Evolutionary conservation across 2,888 invertebrate species (phyloP).

Genomic region (Aproaerema taeniolella): DNA sequence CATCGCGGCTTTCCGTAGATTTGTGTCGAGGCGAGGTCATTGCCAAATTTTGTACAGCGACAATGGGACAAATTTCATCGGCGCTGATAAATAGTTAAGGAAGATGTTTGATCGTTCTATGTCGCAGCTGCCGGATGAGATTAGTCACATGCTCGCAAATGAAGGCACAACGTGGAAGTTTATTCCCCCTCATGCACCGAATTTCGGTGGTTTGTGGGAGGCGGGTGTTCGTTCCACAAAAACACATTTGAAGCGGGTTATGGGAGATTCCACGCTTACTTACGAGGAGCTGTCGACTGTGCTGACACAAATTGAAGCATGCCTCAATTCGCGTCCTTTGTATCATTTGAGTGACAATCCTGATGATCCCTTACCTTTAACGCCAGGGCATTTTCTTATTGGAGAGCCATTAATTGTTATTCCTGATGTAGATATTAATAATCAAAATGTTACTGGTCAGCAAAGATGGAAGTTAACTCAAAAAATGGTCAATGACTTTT

Average conservation of each 20-base stretch:
- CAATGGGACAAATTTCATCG: slow-evolving; percentile 22
- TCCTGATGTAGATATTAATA: neutral
- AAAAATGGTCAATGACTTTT: neutral
- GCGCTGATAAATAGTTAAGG: slow-evolving; percentile 5
- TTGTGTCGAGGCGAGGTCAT: slow-evolving; percentile 15
- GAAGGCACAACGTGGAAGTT: slow-evolving; percentile 18
- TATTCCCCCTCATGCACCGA: slow-evolving; percentile 17
- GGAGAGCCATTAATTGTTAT: neutral
- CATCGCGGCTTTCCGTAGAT: slow-evolving; percentile 19
- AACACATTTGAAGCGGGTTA: slow-evolving; percentile 17
- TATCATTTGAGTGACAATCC: slow-evolving; percentile 11
- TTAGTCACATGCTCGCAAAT: slow-evolving; percentile 15
- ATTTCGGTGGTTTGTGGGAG: slow-evolving; percentile 23
- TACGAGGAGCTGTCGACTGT: slow-evolving; percentile 17
- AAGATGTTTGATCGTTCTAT: slow-evolving; percentile 9
- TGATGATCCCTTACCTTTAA: neutral
- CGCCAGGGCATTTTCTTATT: slow-evolving; percentile 3
- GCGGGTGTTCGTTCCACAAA: slow-evolving; percentile 19
- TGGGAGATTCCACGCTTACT: slow-evolving; percentile 15
- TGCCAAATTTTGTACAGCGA: slow-evolving; percentile 17
- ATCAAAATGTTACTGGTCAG: neutral
- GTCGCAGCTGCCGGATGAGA: slow-evolving; percentile 9
- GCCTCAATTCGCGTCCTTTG: slow-evolving; percentile 17
- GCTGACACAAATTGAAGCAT: slow-evolving; percentile 14
- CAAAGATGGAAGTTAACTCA: neutral